These are phyloP conservation scores for Oopsacas minuta DNA, from an alignment of 37 sponge, comb jelly and placozoan species.

Conservation along the genomic window DNA sequence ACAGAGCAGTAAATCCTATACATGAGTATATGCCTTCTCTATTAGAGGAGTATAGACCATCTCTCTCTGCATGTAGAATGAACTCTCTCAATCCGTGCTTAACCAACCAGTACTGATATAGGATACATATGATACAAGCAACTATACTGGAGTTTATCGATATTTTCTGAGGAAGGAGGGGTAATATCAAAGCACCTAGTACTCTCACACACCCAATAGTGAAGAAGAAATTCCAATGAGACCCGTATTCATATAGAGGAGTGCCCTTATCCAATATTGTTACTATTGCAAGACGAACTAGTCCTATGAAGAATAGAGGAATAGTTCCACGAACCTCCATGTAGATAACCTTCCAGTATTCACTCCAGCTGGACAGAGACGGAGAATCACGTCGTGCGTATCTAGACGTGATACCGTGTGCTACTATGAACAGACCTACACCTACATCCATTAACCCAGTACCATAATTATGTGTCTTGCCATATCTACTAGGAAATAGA, in stretches of 20 bases:
- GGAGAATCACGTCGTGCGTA: conserved; percentile 41
- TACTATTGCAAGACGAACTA: conserved; percentile 46
- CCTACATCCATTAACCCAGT: conserved; percentile 89
- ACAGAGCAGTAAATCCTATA: conserved; percentile 67
- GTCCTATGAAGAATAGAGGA: conserved; percentile 61
- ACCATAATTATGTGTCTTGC: conserved; percentile 80
- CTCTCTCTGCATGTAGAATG: conserved; percentile 42
- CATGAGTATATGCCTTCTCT: conserved; percentile 82
- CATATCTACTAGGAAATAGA: conserved; percentile 73
- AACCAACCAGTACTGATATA: conserved; percentile 51
- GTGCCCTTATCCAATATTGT: conserved; percentile 50
- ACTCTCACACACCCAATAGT: conserved; percentile 77
- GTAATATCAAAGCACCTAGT: neutral
- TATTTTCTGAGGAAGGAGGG: conserved; percentile 13
- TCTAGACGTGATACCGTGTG: conserved; percentile 61
- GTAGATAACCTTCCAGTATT: neutral
- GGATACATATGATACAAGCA: neutral
- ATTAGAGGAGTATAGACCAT: conserved; percentile 64
- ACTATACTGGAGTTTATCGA: neutral
- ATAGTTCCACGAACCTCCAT: neutral
- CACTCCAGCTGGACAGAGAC: neutral
- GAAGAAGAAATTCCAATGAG: conserved; percentile 99
- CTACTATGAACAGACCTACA: conserved; percentile 67
- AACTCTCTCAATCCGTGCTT: conserved; percentile 33
- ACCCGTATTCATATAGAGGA: conserved; percentile 82